Evolutionary conservation across 2,113 vertebrate genomes (phyloP).

Genomic region (Stictonetta naevosa): DNA sequence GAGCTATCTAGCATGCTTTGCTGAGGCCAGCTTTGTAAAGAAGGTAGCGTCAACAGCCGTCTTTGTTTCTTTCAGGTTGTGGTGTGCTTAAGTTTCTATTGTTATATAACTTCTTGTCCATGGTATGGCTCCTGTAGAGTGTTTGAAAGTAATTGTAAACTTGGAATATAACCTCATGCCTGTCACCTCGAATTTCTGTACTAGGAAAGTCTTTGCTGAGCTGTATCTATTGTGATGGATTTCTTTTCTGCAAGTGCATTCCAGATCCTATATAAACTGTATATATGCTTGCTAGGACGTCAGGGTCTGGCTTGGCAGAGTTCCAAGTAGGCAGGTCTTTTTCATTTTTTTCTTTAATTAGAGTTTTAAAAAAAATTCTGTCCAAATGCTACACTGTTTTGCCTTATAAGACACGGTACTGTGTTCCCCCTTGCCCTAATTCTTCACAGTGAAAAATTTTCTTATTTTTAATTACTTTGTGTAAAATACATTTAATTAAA

Average conservation of each 20-base stretch:
- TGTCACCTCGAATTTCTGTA: background rate
- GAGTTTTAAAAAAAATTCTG: background rate
- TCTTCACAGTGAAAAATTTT: background rate
- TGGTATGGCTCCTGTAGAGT: background rate
- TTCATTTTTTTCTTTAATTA: background rate
- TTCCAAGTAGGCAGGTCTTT: background rate
- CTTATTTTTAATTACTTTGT: constrained; percentile 33
- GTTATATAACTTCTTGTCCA: rapidly evolving
- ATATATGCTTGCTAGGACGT: background rate
- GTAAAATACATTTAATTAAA: constrained; percentile 24
- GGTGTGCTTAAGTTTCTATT: background rate
- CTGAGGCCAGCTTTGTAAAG: background rate
- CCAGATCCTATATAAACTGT: background rate
- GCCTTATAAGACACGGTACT: background rate
- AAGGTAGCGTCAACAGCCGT: background rate
- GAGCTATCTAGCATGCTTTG: background rate
- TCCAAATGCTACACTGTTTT: background rate
- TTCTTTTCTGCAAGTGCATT: background rate
- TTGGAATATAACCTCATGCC: background rate
- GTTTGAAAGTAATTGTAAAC: background rate
- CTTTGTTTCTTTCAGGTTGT: background rate
- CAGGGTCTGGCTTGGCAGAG: background rate
- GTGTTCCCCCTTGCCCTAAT: background rate
- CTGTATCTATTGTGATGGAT: background rate
- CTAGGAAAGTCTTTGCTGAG: background rate